Evolutionary conservation across 2,113 vertebrate species (phyloP), one percentile per base, ranked within the genome.

Genomic region (Chaenocephalus aceratus): DNA sequence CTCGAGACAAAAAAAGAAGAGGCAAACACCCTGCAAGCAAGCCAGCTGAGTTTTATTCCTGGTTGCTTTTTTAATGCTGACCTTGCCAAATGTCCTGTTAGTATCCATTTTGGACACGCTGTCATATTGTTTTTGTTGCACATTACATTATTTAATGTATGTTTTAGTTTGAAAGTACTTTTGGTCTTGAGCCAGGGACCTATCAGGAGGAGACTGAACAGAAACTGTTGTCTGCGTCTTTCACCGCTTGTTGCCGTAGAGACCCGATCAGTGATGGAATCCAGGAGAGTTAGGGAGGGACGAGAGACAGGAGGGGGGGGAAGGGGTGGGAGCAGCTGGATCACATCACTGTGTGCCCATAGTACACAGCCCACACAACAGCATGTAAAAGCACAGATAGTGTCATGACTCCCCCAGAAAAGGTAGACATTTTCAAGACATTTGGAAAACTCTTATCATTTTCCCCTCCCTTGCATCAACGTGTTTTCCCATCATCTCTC

Each of bases 121-220:
- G 85, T 77, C 88, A 66, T 79, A 71, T 79, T 91, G 76, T 90
- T 94, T 92, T 85, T 46, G 71, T 67, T 86, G 80, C 78, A 69
- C 64, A 87, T 90, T 80, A 56, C 68, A 79, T 85, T 79, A 91
- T 92, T 88, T 86, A 86, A 92, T 82, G 75, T 86, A 86, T 90
- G 84, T 92, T 85, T 88, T 79, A 75, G 80, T 77, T 79, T 82
- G 72, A 88, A 80, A 92, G 88, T 79, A 30, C 75, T 86, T 91
- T 90, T 94, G 94, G 94, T 91, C 30, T 2, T 21, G 72, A 67
- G 94, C 94, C 94, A 94, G 82, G 26, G 80, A 90, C 45, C 91
- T 82, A 85, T 95, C 91, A 70, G 86, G 62, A 48, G 75, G 94
- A 95, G 87, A 91, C 91, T 94, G 73, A 91, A 58, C 95, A 95